Evolutionary conservation across 2,797 vertebrate genomes (phyloP).

Genomic region (Knipowitschia caucasica): DNA sequence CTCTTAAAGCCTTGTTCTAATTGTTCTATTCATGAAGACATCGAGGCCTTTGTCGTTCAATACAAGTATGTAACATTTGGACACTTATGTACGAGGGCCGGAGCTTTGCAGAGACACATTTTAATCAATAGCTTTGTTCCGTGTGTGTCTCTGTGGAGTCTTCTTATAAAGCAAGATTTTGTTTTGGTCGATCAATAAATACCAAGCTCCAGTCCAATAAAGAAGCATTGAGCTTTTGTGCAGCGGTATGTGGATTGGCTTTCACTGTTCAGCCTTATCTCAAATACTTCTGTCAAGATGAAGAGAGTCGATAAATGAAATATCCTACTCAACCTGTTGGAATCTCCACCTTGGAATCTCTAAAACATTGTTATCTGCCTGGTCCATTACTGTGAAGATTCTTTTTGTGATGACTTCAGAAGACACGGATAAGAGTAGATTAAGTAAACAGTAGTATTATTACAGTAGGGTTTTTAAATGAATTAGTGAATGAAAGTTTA

Average conservation of each 20-base stretch:
- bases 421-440: too few relatives aligned
- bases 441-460: too few relatives aligned
- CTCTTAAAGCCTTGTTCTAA: not conserved
- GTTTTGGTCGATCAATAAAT: not conserved
- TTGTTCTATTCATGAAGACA: not conserved
- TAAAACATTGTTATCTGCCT: too few relatives aligned
- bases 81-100: not conserved
- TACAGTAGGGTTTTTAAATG: too few relatives aligned
- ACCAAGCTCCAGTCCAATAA: not conserved
- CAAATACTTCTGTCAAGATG: not conserved
- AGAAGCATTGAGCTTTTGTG: not conserved
- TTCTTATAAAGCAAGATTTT: slow-evolving; percentile 1
- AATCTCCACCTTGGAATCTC: too few relatives aligned
- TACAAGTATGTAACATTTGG: not conserved
- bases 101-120: slow-evolving; percentile 13
- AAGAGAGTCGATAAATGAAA: too few relatives aligned
- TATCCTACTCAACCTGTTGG: too few relatives aligned
- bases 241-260: not conserved
- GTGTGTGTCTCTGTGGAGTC: slow-evolving; percentile 1
- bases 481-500: too few relatives aligned
- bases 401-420: too few relatives aligned
- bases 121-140: slow-evolving; percentile 11
- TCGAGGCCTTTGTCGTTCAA: not conserved
- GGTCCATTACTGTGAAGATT: too few relatives aligned
- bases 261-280: slow-evolving; percentile 13